Percentiles rank a stretch among this genome's conserved stretches.
Evolutionary conservation across 2,797 vertebrate species (phyloP).

Genomic region (Graptemys geographica): DNA sequence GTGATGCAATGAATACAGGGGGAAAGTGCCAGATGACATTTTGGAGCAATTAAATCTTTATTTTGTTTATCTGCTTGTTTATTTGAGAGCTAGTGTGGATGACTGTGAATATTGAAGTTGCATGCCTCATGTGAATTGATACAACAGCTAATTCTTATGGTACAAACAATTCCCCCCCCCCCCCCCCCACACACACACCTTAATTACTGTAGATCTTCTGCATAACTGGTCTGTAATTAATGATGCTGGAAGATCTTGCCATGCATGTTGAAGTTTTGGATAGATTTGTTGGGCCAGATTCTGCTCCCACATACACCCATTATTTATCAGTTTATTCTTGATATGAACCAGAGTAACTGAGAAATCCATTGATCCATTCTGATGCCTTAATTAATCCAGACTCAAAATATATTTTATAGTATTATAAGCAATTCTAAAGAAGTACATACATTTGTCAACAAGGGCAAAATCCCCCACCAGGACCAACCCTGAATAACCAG

Average conservation of each 20-base stretch:
- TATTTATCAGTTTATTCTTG: neutral
- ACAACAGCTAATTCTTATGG: neutral
- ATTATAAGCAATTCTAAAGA: neutral
- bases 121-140: neutral
- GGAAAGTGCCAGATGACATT: neutral
- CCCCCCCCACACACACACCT: rapidly evolving
- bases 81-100: neutral
- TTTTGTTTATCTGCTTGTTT: slow-evolving; percentile 4
- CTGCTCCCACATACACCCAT: neutral
- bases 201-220: neutral
- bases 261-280: neutral
- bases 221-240: neutral
- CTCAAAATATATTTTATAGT: neutral
- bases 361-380: neutral
- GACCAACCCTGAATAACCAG: neutral
- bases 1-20: neutral
- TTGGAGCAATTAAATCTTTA: neutral
- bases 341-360: neutral
- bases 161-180: neutral
- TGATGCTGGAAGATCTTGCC: neutral
- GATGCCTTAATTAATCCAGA: neutral
- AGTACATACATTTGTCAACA: neutral
- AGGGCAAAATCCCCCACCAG: neutral
- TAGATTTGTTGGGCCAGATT: neutral
- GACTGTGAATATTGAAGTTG: neutral